Evolutionary conservation across 1,140 invertebrate genomes (phyloP), one percentile per base, ranked within the genome.

Genomic region (Drosophila azteca): DNA sequence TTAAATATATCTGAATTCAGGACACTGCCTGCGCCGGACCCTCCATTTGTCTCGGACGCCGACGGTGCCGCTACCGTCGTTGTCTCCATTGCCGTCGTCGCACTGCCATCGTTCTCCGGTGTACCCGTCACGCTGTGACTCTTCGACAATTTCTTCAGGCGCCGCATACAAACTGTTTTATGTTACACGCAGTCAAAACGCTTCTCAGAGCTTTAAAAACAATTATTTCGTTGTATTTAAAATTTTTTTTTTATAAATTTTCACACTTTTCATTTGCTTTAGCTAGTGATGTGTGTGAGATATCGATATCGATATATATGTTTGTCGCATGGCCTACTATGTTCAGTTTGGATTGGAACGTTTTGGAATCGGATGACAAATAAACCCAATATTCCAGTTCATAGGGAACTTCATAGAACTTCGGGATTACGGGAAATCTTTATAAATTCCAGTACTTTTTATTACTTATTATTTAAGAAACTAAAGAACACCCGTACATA

Each of bases 1-100:
- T 89, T 91, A 49, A 88, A 91, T 43, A 91, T 80, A 13, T 91
- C 90, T n/a, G 45, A 22, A 69, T 81, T 91, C 6, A 90, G 58
- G 48, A 53, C n/a, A 20, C 59, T 66, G 43, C 31, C 43, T 49
- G 11, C 20, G 20, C 43, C 9, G 43, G 55, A 8, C 22, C 9
- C 29, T 15, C 39, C 24, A 43, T 77, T 84, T 24, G 79, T 51
- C 17, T 88, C 84, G 51, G 43, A 41, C 26, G 61, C 62, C 6
- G 69, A 24, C 6, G 69, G 17, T 22, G 70, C 13, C 22, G 62
- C 35, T 20, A 48, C 29, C 15, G 54, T 39, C 15, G 39, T 26
- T 17, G 17, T 44, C 13, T 46, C 64, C 73, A 54, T 59, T 35
- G 26, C 53, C 74, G 50, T 69, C 78, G 26, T 49, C 76, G 52